These are phyloP conservation scores for Tryphoninae sp. DNA, from an alignment of 2,888 invertebrate genomes.

Conservation along the genomic window DNA sequence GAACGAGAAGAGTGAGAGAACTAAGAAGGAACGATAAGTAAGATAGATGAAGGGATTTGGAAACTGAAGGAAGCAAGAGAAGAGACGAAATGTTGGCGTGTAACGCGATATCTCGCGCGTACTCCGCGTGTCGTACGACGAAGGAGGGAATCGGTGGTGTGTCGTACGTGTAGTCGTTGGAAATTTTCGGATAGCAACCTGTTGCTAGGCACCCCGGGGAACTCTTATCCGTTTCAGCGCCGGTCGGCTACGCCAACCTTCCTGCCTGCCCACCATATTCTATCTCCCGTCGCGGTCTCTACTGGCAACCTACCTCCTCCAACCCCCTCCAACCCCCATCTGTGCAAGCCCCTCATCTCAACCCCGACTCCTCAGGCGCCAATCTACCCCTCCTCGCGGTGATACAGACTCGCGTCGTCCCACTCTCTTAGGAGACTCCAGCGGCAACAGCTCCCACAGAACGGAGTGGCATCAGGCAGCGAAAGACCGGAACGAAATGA, in stretches of 20 bases:
- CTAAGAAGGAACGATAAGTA: slow-evolving; percentile 15
- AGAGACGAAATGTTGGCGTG: slow-evolving; percentile 8
- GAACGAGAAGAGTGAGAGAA: background rate
- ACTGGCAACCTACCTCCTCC: slow-evolving; percentile 51
- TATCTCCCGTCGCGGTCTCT: slow-evolving; percentile 40
- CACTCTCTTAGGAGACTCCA: background rate
- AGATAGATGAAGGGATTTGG: slow-evolving; percentile 34
- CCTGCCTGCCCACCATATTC: slow-evolving; percentile 45
- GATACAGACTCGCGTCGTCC: background rate
- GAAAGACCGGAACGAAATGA: slow-evolving; percentile 5
- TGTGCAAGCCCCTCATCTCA: background rate
- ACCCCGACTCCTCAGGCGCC: slow-evolving; percentile 4
- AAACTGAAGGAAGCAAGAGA: slow-evolving; percentile 31
- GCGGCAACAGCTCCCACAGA: slow-evolving; percentile 15
- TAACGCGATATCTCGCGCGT: slow-evolving; percentile 1
- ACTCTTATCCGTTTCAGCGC: slow-evolving; percentile 70
- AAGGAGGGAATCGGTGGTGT: background rate
- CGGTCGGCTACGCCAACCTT: slow-evolving; percentile 55
- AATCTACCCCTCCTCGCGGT: slow-evolving; percentile 17
- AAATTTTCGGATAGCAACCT: slow-evolving; percentile 78
- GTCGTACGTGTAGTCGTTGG: slow-evolving; percentile 43
- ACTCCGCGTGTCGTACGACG: too few species aligned
- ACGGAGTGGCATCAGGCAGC: slow-evolving; percentile 21
- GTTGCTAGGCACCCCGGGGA: slow-evolving; percentile 79
- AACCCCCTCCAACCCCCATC: background rate